Evolutionary conservation across 2,888 invertebrate species (phyloP), one percentile per base, ranked within the genome.

Genomic region (Octonoba sinensis): DNA sequence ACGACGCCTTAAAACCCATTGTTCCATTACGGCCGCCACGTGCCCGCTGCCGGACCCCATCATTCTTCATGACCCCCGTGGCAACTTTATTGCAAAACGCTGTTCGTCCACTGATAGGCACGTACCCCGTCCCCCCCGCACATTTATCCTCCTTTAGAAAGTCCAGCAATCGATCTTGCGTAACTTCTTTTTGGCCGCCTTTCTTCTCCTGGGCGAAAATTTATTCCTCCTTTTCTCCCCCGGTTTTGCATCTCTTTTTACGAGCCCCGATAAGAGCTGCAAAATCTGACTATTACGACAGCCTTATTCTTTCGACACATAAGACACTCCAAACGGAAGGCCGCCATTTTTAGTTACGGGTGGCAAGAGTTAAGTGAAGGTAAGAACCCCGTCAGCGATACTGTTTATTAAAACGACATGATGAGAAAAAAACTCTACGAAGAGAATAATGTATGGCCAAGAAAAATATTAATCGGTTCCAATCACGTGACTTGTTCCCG

Each of bases 21-120:
- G 79, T 79, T 79, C 79, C 79, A 79, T 79, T 79, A 79, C 79
- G 66, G 79, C 79, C 66, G 57, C 72, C 79, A 73, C 79, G 79
- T 79, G 79, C 79, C 73, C 72, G 72, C 67, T 67, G 72, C 73
- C 66, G 72, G 72, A 72, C 79, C 67, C 73, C 79, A 79, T 79
- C 79, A 79, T 79, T 79, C 79, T 79, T 79, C 79, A 79, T 79
- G 79, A 79, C 79, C 79, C 79, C 73, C 59, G 73, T 79, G 79
- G 79, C 79, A 79, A 79, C 79, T 79, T 79, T 79, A 79, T 79
- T 79, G 79, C 79, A 79, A 79, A 79, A 79, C 79, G 79, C 79
- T 79, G 79, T 79, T 79, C 79, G 72, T 59, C 73, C 67, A 62
- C 79, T 79, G 79, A 79, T 79, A 79, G 79, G 79, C 79, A 79